A percentile compares a stretch with the other conserved stretches of the same genome.
These are phyloP conservation scores for Carlito syrichta DNA, from an alignment of 2,113 vertebrate species.

Conservation along the genomic window DNA sequence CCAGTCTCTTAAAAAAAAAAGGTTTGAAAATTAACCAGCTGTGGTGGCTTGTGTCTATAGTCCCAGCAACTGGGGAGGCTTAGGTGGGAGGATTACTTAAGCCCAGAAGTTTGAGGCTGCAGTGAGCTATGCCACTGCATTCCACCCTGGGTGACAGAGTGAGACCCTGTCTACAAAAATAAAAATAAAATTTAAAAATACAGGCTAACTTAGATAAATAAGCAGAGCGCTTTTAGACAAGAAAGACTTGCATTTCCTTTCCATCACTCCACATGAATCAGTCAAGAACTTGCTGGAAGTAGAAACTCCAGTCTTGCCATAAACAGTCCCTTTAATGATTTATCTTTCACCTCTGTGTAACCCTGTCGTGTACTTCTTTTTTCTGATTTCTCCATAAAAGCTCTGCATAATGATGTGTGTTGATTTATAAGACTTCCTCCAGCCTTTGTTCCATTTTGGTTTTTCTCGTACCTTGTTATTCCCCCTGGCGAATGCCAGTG, in stretches of 20 bases:
- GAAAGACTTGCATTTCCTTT: neutral
- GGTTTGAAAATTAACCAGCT: neutral
- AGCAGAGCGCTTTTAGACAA: neutral
- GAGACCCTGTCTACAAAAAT: neutral
- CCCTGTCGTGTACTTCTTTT: constrained; percentile 5
- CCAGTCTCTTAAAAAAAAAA: too few species aligned
- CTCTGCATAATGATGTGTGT: neutral
- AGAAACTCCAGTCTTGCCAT: neutral
- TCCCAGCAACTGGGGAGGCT: neutral
- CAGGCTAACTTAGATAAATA: neutral
- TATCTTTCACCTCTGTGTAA: neutral
- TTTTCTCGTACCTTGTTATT: constrained; percentile 47
- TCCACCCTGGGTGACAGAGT: neutral
- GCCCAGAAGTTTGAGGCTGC: too few species aligned
- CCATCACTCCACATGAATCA: neutral
- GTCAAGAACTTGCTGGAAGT: neutral
- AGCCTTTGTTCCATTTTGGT: neutral
- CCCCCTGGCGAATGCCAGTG: neutral
- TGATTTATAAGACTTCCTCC: neutral
- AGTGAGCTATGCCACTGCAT: neutral
- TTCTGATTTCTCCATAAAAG: neutral
- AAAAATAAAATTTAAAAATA: neutral
- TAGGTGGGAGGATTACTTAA: neutral
- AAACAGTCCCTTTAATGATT: neutral
- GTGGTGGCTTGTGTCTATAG: neutral